phyloP scores from a whole-genome alignment of 2,888 invertebrate species.

The Hemicrepidius hirtus region DNA sequence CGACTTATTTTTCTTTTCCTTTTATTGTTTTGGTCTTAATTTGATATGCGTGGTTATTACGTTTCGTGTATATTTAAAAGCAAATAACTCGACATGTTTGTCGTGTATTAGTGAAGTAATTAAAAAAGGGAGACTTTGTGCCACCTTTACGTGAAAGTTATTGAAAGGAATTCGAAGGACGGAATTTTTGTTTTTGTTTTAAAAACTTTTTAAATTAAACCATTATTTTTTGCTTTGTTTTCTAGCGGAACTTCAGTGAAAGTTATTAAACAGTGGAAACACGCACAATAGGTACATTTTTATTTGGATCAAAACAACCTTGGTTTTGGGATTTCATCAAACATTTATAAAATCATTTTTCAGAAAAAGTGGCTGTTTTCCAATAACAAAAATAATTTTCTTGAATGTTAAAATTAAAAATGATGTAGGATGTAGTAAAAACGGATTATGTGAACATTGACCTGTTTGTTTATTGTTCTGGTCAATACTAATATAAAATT shows the following conservation, averaged over 20 bases:
- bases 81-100: not conserved
- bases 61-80: not conserved
- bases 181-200: not conserved
- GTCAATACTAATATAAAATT: slow-evolving; percentile 15
- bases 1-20: not conserved
- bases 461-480: slow-evolving; percentile 10
- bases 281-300: no score
- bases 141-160: not conserved
- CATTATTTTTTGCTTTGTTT: not conserved
- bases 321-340: not conserved
- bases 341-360: no score
- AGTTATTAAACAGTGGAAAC: not conserved
- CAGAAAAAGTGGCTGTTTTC: no score
- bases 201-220: not conserved
- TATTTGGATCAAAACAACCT: not conserved
- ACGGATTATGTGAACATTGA: slow-evolving; percentile 1
- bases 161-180: slow-evolving; percentile 7
- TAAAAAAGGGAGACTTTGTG: not conserved
- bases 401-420: no score
- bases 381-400: no score
- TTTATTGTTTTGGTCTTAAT: not conserved
- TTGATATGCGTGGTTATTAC: not conserved
- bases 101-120: not conserved
- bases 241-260: not conserved
- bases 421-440: not conserved